Evolutionary conservation across 2,888 invertebrate species (phyloP), one percentile per base, ranked within the genome.

Genomic region (Tiliacea aurago): DNA sequence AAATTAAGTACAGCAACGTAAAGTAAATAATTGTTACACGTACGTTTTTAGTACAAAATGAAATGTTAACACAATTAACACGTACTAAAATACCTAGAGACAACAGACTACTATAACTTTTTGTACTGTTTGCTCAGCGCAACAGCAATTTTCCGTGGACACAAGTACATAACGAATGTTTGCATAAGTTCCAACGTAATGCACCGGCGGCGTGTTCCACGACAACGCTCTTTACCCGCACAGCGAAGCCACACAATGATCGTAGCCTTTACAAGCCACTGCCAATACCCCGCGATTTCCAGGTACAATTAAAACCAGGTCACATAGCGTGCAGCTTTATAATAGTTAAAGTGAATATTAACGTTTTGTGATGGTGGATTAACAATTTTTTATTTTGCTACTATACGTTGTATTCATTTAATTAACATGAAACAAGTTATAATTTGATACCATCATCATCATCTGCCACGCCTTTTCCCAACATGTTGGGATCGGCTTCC

Each of bases 81-180:
- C 80, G 71, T 79, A 62, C 75, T 85, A 83, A 77, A 83, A 82
- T 76, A 86, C 70, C 78, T 76, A 74, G 76, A 80, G 76, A 85
- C 80, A 86, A 81, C 84, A 84, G 61, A 68, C 45, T 58, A 73
- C 77, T 66, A 72, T 79, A 86, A 78, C 75, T 89, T 88, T 86
- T 87, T 83, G 80, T 84, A 77, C 73, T 80, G 80, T 83, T 86
- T 84, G 76, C 78, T 80, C 73, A 78, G 76, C 76, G 68, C 73
- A 70, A 83, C 74, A 84, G 81, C 86, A 84, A 88, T 89, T 89
- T 88, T 86, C 86, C 78, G 81, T 84, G 85, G 86, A 84, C 85
- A 84, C 82, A 73, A 84, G 83, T 83, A 85, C 83, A 79, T 86
- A 89, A 86, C 86, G 88, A 87, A 88, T 88, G 88, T 89, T 90